These are phyloP conservation scores for Thymelicus acteon DNA, from an alignment of 2,888 invertebrate species.

Conservation along the genomic window DNA sequence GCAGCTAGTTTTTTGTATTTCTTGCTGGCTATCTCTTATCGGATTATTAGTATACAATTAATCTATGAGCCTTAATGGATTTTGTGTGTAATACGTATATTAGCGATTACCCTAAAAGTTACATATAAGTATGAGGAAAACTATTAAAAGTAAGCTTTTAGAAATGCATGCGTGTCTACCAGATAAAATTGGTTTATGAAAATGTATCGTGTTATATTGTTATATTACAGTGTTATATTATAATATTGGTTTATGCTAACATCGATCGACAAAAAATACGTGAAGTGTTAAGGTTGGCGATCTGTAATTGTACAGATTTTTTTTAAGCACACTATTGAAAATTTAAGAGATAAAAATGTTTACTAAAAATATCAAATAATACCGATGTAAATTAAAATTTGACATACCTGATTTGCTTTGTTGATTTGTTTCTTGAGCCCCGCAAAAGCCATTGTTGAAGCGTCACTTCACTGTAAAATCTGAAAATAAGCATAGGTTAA, in stretches of 20 bases:
- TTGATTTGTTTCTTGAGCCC: constrained; percentile 99
- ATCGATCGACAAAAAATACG: no score
- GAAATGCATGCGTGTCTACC: neutral
- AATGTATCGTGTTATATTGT: no score
- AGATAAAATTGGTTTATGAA: neutral
- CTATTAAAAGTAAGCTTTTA: neutral
- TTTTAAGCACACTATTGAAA: no score
- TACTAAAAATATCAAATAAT: no score
- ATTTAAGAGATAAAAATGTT: no score
- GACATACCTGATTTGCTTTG: constrained; percentile 98
- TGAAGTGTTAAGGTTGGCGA: no score
- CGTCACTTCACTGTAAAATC: constrained; percentile 52
- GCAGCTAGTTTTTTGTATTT: neutral
- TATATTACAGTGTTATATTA: no score
- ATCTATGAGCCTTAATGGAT: constrained; percentile 18
- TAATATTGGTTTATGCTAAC: no score
- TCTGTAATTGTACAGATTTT: no score
- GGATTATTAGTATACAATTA: neutral
- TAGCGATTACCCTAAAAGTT: neutral
- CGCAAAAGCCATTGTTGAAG: constrained; percentile 96
- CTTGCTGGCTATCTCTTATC: neutral
- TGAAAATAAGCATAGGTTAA: constrained; percentile 52
- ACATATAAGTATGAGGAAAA: neutral
- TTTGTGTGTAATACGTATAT: constrained; percentile 17
- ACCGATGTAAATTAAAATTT: no score